Base-by-base conservation (phyloP, 2,113 vertebrate species). In the Hemibates koningsi region DNA sequence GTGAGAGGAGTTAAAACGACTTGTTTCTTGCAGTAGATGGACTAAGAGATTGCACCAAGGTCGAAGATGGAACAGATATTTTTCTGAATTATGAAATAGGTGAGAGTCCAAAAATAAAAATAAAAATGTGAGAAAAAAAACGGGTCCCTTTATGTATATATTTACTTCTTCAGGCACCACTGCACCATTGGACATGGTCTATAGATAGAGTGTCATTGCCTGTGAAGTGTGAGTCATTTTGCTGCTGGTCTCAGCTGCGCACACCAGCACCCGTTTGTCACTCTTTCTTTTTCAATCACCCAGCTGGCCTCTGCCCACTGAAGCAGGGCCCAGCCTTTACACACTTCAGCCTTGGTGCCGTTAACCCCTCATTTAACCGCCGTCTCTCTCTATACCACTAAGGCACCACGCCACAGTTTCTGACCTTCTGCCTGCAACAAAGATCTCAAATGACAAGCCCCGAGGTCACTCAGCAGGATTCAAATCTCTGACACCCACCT, bases 221-320 rank as follows among this genome's bases (percentile, higher is more conserved):
- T 89, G 80, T 81, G 59, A 61, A 76, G 53, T 53, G 90, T 89
- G 90, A 82, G 73, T 85, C 45, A 53, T 83, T 87, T 80, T 38
- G 76, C 80, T 80, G 57, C 79, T 9, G 87, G 89, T 45, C 82
- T 84, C 89, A 91, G 94, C 90, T 94, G 94, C 82, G 91, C 87
- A 79, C 84, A 59, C 86, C 86, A 89, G 91, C 93, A 92, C 78
- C 29, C 66, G 63, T 88, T 80, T 50, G 93, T 83, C 83, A 78
- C 89, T 86, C 89, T 43, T 84, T 92, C 86, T 86, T 91, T 89
- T 87, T 81, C 84, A 92, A 93, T 89, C 90, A 87, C 73, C 90
- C 91, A 88, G 84, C 91, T 81, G 86, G 71, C 88, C 83, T 85
- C 83, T 84, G 84, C 48, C 82, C 87, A 82, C 61, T 82, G 92